phyloP scores from a whole-genome alignment of 2,888 invertebrate genomes.

The Apodemia zela region DNA sequence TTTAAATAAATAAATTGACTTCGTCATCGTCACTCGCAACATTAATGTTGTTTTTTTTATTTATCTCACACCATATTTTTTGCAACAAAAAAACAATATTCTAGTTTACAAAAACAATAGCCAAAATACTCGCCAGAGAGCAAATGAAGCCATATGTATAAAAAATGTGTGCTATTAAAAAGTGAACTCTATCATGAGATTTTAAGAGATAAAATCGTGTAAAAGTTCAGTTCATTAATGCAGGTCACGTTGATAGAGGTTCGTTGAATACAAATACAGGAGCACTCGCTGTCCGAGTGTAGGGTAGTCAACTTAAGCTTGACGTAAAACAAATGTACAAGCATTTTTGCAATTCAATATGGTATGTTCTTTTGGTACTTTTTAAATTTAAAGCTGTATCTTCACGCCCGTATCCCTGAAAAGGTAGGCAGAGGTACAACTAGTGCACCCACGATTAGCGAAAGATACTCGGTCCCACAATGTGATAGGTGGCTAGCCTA shows the following conservation, averaged over 20 bases:
- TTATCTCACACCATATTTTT: background rate
- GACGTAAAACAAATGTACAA: background rate
- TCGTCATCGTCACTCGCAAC: too few relatives aligned
- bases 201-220: background rate
- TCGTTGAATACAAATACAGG: conserved; percentile 37
- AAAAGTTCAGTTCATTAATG: conserved; percentile 32
- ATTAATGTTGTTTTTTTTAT: background rate
- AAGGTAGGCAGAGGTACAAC: too few relatives aligned
- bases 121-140: conserved; percentile 37
- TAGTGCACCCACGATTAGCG: too few relatives aligned
- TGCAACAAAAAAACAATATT: background rate
- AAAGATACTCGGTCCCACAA: too few relatives aligned
- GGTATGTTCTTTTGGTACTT: too few relatives aligned
- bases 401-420: too few relatives aligned
- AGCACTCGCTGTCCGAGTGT: conserved; percentile 7
- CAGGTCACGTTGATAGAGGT: conserved; percentile 37
- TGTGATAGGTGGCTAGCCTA: too few relatives aligned
- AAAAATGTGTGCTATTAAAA: background rate
- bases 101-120: conserved; percentile 38
- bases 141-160: conserved; percentile 38
- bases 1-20: too few relatives aligned
- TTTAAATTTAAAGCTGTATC: too few relatives aligned
- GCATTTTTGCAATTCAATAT: too few relatives aligned
- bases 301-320: conserved; percentile 9
- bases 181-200: background rate